Conservation (phyloP, 2,888 invertebrate species). For the Ceramica pisi region DNA sequence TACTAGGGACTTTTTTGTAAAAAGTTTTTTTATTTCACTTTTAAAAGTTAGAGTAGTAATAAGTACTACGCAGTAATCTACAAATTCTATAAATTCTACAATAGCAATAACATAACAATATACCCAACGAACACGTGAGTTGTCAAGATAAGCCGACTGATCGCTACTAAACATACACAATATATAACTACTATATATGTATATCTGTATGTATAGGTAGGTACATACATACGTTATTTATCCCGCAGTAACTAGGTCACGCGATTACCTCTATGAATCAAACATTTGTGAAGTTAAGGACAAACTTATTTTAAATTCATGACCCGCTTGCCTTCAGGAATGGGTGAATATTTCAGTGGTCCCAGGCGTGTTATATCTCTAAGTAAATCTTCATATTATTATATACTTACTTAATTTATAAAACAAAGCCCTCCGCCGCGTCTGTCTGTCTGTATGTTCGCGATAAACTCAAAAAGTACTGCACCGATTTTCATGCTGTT, state of each 20-base stretch:
- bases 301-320: conserved; percentile 33
- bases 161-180: conserved; percentile 2
- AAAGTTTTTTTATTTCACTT: no score
- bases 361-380: not conserved
- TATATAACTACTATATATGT: not conserved
- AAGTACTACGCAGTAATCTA: not conserved
- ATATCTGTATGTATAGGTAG: not conserved
- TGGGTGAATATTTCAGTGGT: conserved; percentile 15
- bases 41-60: no score
- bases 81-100: not conserved
- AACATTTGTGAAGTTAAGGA: conserved; percentile 33
- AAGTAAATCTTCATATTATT: no score
- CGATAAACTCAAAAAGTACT: no score
- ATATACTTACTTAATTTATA: no score
- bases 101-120: conserved; percentile 1
- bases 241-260: conserved; percentile 33
- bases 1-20: no score
- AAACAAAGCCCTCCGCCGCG: no score
- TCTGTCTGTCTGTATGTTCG: no score
- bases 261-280: conserved; percentile 40
- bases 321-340: conserved; percentile 1
- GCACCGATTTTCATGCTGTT: no score
- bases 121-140: conserved; percentile 24
- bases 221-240: not conserved
- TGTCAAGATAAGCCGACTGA: conserved; percentile 42